Base-by-base conservation (phyloP, 2,113 vertebrate species). In the Tympanuchus pallidicinctus region DNA sequence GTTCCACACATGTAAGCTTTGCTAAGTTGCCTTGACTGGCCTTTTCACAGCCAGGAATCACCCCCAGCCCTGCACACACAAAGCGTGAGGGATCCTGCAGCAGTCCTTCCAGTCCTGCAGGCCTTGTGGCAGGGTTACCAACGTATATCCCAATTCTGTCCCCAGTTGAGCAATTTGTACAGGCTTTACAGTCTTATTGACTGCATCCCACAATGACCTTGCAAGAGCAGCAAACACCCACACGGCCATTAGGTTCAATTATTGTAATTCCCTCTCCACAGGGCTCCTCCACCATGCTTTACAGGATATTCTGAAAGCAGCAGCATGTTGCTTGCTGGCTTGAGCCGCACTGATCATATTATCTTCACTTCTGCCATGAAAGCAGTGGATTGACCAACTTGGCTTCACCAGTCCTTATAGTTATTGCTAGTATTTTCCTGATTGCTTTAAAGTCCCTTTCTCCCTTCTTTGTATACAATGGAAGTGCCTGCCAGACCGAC, bases 251-350 rank as follows among this genome's bases (percentile, higher is more conserved):
- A 84, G 50, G 83, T 86, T 94, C 79, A 82, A 90, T 91, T 94
- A 92, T 47, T 95, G 73, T 72, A 79, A 90, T 95, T 95, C 76
- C 52, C 20, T 93, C 93, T 92, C 96, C 86, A 66, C 87, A 34
- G 90, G 82, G 24, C 30, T 94, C 76, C 89, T 91, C 50, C 64
- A 63, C 16, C 5, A 7, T 4, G 11, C 22, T 77, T 92, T 65
- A 60, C 65, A 60, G 88, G 81, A 89, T 66, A 36, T 63, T 85
- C 66, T 80, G 93, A 91, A 91, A 89, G 89, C 81, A 93, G 90
- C 73, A 93, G 76, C 73, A 70, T 10, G 65, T 66, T 82, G n/a
- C 60, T 76, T 63, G 40, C 83, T 92, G 79, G n/a, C 40, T 91
- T 64, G 74, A 92, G 52, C 60, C 65, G 43, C 57, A 75, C 40